Evolutionary conservation across 2,113 vertebrate genomes (phyloP), one percentile per base, ranked within the genome.

Genomic region (Tylochromis polylepis): DNA sequence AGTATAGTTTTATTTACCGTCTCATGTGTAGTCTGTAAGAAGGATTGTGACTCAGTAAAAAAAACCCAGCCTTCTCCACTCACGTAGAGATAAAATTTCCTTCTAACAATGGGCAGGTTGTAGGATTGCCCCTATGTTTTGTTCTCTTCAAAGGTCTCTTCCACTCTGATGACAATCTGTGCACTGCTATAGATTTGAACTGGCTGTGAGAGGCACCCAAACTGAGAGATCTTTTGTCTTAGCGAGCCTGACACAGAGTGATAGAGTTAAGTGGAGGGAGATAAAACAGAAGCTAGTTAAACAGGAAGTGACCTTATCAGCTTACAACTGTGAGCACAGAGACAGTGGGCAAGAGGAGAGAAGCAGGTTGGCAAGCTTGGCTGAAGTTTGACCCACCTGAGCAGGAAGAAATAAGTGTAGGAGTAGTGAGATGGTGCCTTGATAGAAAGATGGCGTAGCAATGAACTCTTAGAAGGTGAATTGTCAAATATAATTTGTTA

Each of bases 271-370:
- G 94, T 91, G 93, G 90, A 87, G 67, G 60, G 60, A 91, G 94
- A 95, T 94, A 94, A 94, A 94, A 93, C 85, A 85, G 90, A 89
- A 91, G 89, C 90, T 83, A 92, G 87, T 91, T 92, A 94, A 95
- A 96, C 90, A 95, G 94, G 94, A 96, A 95, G 90, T 87, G 83
- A 90, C 93, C 95, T 92, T 95, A 94, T 96, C 89, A 51, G 75
- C 86, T 95, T 94, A 91, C 89, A 58, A 49, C 58, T 70, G 83
- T 36, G 81, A 87, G 60, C 38, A 41, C 41, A 24, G 79, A 88
- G 60, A 57, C 22, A 11, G 38, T 29, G 85, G 85, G 77, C 81
- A 79, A 87, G 82, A 85, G 60, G 85, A 84, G 81, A 88, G 79
- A 85, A 60, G 84, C 59, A 81, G 75, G 80, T 88, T 87, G 81